Evolutionary conservation across 2,797 vertebrate genomes (phyloP).

Genomic region (Phyllotis vaccarum): DNA sequence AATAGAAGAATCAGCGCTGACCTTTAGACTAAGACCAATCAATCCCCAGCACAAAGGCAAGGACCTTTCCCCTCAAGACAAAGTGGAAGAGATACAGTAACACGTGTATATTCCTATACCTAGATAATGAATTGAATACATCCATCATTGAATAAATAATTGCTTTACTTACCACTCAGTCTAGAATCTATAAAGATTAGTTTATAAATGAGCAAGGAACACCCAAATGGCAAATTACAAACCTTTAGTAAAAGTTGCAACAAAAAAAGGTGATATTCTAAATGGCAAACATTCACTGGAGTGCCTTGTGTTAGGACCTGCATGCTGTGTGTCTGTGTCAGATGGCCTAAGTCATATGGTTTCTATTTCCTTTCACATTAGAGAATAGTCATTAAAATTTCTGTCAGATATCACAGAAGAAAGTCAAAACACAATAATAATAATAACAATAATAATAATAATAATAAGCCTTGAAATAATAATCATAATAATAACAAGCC

Average conservation of each 20-base stretch:
- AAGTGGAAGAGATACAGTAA: background rate
- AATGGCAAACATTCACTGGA: background rate
- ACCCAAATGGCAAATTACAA: background rate
- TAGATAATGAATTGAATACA: background rate
- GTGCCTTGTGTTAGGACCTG: background rate
- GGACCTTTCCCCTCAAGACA: background rate
- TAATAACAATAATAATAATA: background rate
- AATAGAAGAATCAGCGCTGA: slow-evolving; percentile 52
- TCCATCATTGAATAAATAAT: slow-evolving; percentile 7
- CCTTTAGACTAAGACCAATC: background rate
- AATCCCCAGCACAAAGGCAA: background rate
- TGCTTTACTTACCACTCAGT: background rate
- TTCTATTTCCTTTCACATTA: background rate
- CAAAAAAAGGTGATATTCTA: background rate
- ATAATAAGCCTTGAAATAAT: slow-evolving; percentile 34
- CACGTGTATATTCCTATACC: background rate
- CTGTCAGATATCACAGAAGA: background rate
- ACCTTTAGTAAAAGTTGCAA: background rate
- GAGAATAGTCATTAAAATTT: background rate
- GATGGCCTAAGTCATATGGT: background rate
- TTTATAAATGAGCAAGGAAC: background rate
- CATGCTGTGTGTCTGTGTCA: background rate
- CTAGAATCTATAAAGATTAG: slow-evolving; percentile 11
- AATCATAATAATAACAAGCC: background rate
- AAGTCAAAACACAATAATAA: background rate